Evolutionary conservation across 2,797 vertebrate species (phyloP), one percentile per base, ranked within the genome.

Genomic region (Cynopterus sphinx): DNA sequence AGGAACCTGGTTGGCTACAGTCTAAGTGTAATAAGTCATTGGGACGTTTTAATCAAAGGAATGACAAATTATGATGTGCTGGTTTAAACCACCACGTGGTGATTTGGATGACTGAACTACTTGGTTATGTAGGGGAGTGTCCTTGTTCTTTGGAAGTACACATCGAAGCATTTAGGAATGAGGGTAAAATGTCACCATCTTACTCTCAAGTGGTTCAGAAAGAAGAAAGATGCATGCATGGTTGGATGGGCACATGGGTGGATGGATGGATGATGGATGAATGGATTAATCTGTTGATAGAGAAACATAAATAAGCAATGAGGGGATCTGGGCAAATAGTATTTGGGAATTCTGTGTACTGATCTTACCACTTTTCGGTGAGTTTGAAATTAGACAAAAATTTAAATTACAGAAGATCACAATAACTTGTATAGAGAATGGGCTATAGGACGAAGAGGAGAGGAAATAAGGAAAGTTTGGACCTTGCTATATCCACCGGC

Each of bases 301-400:
- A 49, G 49, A 49, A 49, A 49, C 49, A 49, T 49, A 46, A 26
- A 33, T 1, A 77, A 28, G 41, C 10, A 68, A n/a, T 17, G 16
- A 26, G 49, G 28, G 26, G 57, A 24, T 41, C 0, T 12, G 26
- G 67, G 16, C 51, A 51, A 70, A 71, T 36, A 51, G 46, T 28
- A 67, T 67, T 65, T 12, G n/a, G 31, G 16, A 81, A 81, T 16
- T 82, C 33, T 21, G 24, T 63, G 31, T 73, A 33, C 57, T 59
- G 6, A 36, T 61, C 63, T 68, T 51, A 41, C 7, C 83, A 33
- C 24, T 87, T 99, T 99, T 99, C 99, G 99, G 99, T 99, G 99
- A 99, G 99, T 99, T 99, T 99, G 99, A 99, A 99, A 99, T 99
- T 99, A 99, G 99, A 99, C 99, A 99, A 99, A 99, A 99, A 99